These are phyloP conservation scores for Heloderma charlesbogerti DNA, from an alignment of 2,113 vertebrate genomes.

Conservation along the genomic window DNA sequence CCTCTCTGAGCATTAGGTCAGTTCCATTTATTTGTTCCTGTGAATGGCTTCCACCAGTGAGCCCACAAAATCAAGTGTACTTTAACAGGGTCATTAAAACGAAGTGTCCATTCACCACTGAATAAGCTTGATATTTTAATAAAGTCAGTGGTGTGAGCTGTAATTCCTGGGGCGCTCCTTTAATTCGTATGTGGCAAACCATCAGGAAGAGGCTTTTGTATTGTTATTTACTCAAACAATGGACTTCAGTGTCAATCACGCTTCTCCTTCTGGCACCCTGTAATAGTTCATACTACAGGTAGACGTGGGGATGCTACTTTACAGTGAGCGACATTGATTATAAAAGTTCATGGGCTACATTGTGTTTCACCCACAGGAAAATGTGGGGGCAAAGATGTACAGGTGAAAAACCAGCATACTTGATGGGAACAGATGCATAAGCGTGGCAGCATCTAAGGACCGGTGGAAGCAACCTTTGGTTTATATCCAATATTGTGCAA, in stretches of 20 bases:
- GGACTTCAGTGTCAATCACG: not conserved
- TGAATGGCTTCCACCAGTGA: slow-evolving; percentile 15
- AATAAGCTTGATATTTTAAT: slow-evolving; percentile 37
- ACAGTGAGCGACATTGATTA: not conserved
- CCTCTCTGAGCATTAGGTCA: fast-evolving
- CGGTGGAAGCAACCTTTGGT: not conserved
- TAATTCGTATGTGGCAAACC: fast-evolving
- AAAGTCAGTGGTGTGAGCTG: not conserved
- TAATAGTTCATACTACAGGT: not conserved
- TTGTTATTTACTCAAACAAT: not conserved
- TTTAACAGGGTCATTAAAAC: slow-evolving; percentile 62
- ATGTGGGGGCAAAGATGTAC: not conserved
- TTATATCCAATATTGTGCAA: too few relatives aligned
- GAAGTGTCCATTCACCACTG: slow-evolving; percentile 41
- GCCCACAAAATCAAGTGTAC: slow-evolving; percentile 47
- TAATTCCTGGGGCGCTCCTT: slow-evolving; percentile 4
- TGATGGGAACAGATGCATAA: not conserved
- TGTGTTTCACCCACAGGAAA: not conserved
- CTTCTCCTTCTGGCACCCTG: not conserved
- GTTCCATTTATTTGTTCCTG: slow-evolving; percentile 20
- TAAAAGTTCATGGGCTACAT: not conserved
- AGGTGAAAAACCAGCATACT: not conserved
- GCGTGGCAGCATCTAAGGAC: not conserved
- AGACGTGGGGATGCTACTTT: not conserved
- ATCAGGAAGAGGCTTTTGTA: not conserved